Conservation (phyloP, 2,113 vertebrate genomes). For the Loxodonta africana region DNA sequence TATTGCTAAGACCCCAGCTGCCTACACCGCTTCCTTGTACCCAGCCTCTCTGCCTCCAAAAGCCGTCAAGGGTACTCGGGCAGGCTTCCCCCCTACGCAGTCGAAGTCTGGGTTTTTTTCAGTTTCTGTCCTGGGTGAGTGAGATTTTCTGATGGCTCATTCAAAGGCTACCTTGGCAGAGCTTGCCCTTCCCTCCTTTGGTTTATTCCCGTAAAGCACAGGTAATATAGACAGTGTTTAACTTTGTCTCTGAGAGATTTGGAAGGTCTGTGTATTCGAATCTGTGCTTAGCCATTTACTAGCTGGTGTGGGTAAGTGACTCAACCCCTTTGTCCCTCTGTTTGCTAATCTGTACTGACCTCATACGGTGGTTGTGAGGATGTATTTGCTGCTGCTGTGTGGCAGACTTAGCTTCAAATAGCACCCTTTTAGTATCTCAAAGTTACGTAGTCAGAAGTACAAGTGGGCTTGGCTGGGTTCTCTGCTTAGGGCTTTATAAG, state of each 20-base stretch:
- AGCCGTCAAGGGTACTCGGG: not conserved
- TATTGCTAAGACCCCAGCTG: not conserved
- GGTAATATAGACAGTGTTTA: not conserved
- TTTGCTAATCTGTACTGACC: not conserved
- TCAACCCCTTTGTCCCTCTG: not conserved
- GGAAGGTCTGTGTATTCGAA: not conserved
- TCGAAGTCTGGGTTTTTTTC: not conserved
- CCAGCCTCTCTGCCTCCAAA: not conserved
- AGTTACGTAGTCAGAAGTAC: not conserved
- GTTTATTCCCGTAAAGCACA: not conserved
- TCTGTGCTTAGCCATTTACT: not conserved
- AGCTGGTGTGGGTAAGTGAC: not conserved
- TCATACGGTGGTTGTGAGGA: not conserved
- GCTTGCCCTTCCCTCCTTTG: not conserved
- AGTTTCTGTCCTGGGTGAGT: not conserved
- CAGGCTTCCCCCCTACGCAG: not conserved
- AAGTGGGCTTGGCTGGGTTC: not conserved
- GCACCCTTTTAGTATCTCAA: not conserved
- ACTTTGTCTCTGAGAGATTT: not conserved
- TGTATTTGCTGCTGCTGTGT: not conserved
- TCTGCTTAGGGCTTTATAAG: not conserved
- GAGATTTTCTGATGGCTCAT: not conserved
- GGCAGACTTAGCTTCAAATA: not conserved
- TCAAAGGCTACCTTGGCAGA: not conserved
- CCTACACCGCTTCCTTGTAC: no score